Conservation (phyloP, 2,888 invertebrate genomes). For the Psylliodes chrysocephalus region DNA sequence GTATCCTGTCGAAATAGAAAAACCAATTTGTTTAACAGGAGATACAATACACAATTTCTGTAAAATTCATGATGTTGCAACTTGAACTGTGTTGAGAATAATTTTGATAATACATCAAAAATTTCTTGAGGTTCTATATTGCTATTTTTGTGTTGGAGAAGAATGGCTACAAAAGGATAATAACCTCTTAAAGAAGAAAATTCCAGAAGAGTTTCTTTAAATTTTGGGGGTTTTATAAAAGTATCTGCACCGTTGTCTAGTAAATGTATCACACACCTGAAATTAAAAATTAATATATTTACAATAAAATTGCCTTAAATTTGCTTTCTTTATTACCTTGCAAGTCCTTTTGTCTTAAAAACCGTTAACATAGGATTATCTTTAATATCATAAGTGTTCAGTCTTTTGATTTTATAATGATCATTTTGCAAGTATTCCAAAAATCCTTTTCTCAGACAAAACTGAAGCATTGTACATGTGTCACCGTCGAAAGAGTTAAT, state of each 20-base stretch:
- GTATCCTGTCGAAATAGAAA: constrained; percentile 1
- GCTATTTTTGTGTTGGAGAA: constrained; percentile 43
- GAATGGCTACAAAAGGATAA: constrained; percentile 48
- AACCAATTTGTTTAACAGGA: constrained; percentile 43
- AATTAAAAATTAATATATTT: constrained; percentile 1
- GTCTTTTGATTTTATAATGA: constrained; percentile 16
- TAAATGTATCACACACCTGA: constrained; percentile 45
- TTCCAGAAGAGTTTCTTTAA: constrained; percentile 41
- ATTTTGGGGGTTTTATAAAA: constrained; percentile 37
- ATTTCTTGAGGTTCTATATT: constrained; percentile 39
- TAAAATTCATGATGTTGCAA: constrained; percentile 35
- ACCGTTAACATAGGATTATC: constrained; percentile 44
- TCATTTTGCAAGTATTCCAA: constrained; percentile 43
- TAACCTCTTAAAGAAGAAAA: constrained; percentile 44
- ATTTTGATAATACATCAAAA: constrained; percentile 37
- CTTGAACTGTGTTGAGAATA: constrained; percentile 19
- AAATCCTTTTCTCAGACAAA: constrained; percentile 49
- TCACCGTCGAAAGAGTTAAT: constrained; percentile 42
- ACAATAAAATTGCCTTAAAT: background rate
- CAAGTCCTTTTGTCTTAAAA: constrained; percentile 45
- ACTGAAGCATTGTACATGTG: constrained; percentile 47
- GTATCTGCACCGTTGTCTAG: constrained; percentile 48
- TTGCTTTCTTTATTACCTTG: constrained; percentile 18
- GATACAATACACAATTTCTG: constrained; percentile 40
- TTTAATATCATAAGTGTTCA: constrained; percentile 38